Evolutionary conservation across 2,113 vertebrate species (phyloP).

Genomic region (Leptosomus discolor): DNA sequence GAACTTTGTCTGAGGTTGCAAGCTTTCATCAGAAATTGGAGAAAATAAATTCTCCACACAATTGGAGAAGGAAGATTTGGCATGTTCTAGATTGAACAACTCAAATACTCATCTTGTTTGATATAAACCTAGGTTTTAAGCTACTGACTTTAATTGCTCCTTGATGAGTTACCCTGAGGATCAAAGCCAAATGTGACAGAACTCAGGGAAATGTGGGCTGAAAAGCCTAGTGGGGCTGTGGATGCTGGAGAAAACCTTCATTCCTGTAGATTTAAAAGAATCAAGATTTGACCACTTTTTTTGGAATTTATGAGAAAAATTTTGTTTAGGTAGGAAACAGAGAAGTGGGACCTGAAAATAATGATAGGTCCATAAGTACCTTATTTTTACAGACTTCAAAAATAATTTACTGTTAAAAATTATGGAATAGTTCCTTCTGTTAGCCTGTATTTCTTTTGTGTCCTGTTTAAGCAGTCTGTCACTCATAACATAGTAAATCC

Average conservation of each 20-base stretch:
- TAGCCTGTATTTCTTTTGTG: not conserved
- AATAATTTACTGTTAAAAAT: not conserved
- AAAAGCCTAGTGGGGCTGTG: not conserved
- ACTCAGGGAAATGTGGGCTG: not conserved
- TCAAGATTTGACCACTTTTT: not conserved
- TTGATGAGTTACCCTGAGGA: not conserved
- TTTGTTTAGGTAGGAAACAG: not conserved
- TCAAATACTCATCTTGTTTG: not conserved
- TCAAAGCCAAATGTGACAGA: not conserved
- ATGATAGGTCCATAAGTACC: not conserved
- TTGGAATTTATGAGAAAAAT: not conserved
- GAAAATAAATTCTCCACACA: not conserved
- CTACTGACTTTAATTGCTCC: not conserved
- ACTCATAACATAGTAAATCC: not conserved
- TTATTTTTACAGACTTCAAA: not conserved
- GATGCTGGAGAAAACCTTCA: not conserved
- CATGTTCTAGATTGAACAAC: not conserved
- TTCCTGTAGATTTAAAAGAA: not conserved
- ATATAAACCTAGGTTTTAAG: not conserved
- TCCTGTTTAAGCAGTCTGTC: not conserved
- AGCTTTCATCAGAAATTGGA: not conserved
- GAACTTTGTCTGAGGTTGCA: not conserved
- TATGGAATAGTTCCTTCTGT: not conserved
- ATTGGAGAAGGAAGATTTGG: not conserved
- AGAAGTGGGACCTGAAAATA: not conserved